These are phyloP conservation scores for Cephus rjabovi DNA, from an alignment of 2,888 invertebrate species.

Conservation along the genomic window DNA sequence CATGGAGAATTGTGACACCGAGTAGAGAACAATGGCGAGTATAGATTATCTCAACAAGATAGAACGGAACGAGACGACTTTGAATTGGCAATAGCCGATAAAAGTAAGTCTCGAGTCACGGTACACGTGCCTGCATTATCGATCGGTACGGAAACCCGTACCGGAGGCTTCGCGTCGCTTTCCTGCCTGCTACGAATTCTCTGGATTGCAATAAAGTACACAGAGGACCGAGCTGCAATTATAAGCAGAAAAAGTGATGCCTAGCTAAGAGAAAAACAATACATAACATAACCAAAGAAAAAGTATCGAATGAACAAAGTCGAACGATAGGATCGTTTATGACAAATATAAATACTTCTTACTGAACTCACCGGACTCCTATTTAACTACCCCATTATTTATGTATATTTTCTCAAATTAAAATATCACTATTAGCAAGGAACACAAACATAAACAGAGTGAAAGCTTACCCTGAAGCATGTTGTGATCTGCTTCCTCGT, in stretches of 20 bases:
- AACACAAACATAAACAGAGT: slow-evolving; percentile 9
- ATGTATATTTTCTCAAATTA: not conserved
- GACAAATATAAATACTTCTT: not conserved
- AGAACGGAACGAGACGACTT: not conserved
- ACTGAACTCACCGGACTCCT: not conserved
- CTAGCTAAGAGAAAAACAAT: not conserved
- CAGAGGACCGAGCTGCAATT: not conserved
- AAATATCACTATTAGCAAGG: not conserved
- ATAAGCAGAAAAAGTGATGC: not conserved
- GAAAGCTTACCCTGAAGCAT: slow-evolving; percentile 65
- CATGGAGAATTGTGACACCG: not conserved
- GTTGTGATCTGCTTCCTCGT: slow-evolving; percentile 63
- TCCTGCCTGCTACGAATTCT: not conserved
- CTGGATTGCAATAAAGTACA: not conserved
- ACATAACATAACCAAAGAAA: not conserved
- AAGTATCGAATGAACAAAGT: not conserved
- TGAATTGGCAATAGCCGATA: not conserved
- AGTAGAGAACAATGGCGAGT: slow-evolving; percentile 12
- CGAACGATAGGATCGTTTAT: not conserved
- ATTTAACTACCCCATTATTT: not conserved
- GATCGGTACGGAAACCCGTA: not conserved
- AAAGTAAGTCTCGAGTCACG: not conserved
- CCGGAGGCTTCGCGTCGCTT: not conserved
- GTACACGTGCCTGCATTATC: not conserved
- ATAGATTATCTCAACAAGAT: slow-evolving; percentile 3